Conservation (phyloP, 2,888 invertebrate genomes). For the Andricus curvator region DNA sequence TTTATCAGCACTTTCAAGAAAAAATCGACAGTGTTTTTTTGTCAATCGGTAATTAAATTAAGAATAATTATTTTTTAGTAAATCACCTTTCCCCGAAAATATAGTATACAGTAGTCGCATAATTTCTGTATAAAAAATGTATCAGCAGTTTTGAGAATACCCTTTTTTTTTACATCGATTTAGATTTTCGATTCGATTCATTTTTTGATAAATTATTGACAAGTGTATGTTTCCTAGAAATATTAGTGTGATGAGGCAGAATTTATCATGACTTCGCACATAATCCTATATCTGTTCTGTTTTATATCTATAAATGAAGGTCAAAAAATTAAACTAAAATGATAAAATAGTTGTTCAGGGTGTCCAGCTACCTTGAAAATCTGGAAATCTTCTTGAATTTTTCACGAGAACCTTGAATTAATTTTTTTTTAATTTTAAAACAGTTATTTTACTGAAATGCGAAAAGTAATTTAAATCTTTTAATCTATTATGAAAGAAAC, state of each 20-base stretch:
- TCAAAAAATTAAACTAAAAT: neutral
- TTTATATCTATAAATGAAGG: neutral
- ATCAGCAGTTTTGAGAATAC: neutral
- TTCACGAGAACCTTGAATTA: too few relatives aligned
- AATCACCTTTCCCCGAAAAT: neutral
- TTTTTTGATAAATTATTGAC: neutral
- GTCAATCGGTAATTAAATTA: neutral
- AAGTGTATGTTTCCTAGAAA: neutral
- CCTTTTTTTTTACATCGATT: neutral
- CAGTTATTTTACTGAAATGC: too few relatives aligned
- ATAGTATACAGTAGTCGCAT: neutral
- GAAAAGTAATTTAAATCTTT: too few relatives aligned
- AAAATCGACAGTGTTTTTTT: neutral
- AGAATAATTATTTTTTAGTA: neutral
- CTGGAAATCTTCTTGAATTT: too few relatives aligned
- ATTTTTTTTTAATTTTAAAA: too few relatives aligned
- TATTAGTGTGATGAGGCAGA: neutral
- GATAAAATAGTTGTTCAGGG: neutral
- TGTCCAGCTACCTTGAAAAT: too few relatives aligned
- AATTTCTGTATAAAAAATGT: neutral
- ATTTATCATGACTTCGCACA: conserved; percentile 7
- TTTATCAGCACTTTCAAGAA: conserved; percentile 1
- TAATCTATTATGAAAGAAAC: too few relatives aligned
- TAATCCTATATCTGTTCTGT: neutral
- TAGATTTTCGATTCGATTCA: neutral